phyloP scores from a whole-genome alignment of 2,888 invertebrate species.

The Ptycholaimellus sp. region DNA sequence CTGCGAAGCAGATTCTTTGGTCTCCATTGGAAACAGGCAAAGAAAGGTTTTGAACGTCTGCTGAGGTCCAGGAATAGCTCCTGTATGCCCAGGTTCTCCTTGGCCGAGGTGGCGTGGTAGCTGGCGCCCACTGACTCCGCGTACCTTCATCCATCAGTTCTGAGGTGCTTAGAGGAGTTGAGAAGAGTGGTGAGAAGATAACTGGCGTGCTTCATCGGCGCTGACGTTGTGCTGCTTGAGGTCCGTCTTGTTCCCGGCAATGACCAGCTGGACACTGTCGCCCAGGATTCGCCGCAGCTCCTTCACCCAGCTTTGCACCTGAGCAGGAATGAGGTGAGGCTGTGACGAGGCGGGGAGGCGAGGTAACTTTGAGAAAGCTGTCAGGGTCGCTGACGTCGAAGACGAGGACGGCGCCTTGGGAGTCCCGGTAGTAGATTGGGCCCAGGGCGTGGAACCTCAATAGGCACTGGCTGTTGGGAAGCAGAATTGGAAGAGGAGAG shows the following conservation, averaged over 20 bases:
- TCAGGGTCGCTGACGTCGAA: constrained; percentile 96
- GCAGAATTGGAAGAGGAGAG: too few species aligned
- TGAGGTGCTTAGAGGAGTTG: too few species aligned
- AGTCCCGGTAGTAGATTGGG: constrained; percentile 87
- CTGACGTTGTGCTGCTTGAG: constrained; percentile 48
- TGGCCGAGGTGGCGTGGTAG: constrained; percentile 32
- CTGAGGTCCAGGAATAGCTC: constrained; percentile 29
- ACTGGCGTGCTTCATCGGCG: too few species aligned
- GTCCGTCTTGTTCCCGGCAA: constrained; percentile 91
- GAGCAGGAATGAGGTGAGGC: constrained; percentile 13
- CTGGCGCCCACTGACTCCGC: constrained; percentile 30
- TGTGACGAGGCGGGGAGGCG: neutral
- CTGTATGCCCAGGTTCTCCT: constrained; percentile 30
- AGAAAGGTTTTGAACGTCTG: too few species aligned
- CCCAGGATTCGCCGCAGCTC: constrained; percentile 86
- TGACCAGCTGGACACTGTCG: constrained; percentile 54
- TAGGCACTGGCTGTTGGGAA: too few species aligned
- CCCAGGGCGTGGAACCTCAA: constrained; percentile 80
- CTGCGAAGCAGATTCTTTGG: too few species aligned
- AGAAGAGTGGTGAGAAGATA: too few species aligned
- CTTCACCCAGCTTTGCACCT: constrained; percentile 94
- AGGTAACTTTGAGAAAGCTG: constrained; percentile 22
- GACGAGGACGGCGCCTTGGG: constrained; percentile 85
- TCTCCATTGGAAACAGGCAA: too few species aligned
- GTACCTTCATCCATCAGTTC: constrained; percentile 21